Evolutionary conservation across 2,888 invertebrate genomes (phyloP), one percentile per base, ranked within the genome.

Genomic region (Polydrusus cervinus): DNA sequence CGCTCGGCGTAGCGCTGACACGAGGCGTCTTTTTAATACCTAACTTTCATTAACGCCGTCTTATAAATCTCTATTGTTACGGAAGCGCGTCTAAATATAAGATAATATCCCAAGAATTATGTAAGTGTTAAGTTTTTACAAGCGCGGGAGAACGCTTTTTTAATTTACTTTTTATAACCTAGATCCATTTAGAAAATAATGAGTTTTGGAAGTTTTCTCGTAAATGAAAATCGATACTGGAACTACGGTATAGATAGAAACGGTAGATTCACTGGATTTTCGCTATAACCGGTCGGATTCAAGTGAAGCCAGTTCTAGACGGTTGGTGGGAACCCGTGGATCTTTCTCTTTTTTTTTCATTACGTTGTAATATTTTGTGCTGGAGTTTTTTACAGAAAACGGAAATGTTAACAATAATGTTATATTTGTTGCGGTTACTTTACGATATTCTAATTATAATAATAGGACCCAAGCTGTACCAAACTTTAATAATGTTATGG

Each of bases 31-130:
- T 86, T 87, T 86, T 86, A 86, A 86, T 86, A 84, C 84, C 74
- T 81, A 83, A 83, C 85, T 86, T 86, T 87, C 86, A 87, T 87
- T 87, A 87, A 83, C 83, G 85, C 83, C 81, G 80, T 81, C 81
- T 80, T 83, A 86, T 87, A 87, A 87, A 87, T 87, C 87, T 86
- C 85, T 84, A 86, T 86, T 85, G 84, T 85, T 82, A 83, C 82
- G 82, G 83, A 81, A 76, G 74, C 78, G 81, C 80, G 83, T 83
- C 84, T 84, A 85, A 85, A 85, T 85, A 84, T 84, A 82, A 83
- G 85, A 85, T 85, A 85, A 85, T 84, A 85, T 86, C 85, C 74
- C 78, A 81, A 84, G 83, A 85, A 83, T 84, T 84, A 84, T 84
- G 84, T 82, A 82, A 83, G 84, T 84, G 83, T 82, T 82, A 82